Conservation (phyloP, 1,140 invertebrate genomes). For the Oppia nitens region DNA sequence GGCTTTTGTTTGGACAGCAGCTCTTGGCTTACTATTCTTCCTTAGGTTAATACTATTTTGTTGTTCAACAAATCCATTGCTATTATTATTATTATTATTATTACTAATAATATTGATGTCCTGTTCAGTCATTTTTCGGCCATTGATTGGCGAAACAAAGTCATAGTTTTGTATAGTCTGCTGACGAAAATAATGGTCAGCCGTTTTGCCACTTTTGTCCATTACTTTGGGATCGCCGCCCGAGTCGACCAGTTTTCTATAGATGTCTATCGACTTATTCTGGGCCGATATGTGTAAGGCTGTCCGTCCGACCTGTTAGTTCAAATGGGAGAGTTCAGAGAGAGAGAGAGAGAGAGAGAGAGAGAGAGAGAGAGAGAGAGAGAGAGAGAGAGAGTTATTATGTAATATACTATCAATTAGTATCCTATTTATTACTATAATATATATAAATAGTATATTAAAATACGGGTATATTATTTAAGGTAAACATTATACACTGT, state of each 20-base stretch:
- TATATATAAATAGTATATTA: too few species aligned
- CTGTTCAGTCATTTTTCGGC: not conserved
- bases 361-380: too few species aligned
- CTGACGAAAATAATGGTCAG: slow-evolving; percentile 22
- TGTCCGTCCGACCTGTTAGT: slow-evolving; percentile 22
- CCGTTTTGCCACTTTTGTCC: slow-evolving; percentile 24
- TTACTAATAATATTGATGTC: not conserved
- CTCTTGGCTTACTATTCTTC: too few species aligned
- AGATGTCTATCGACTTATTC: slow-evolving; percentile 23
- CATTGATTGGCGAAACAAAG: not conserved
- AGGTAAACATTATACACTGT: too few species aligned
- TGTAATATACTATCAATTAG: not conserved
- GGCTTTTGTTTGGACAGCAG: too few species aligned
- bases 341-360: not conserved
- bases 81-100: too few species aligned
- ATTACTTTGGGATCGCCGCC: slow-evolving; percentile 21
- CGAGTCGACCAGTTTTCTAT: slow-evolving; percentile 19
- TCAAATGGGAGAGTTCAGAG: slow-evolving; percentile 6
- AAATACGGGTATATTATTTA: too few species aligned
- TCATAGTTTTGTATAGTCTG: not conserved
- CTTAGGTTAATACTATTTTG: too few species aligned
- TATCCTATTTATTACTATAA: too few species aligned
- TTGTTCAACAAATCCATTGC: too few species aligned
- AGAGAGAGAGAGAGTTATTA: not conserved
- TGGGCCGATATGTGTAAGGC: slow-evolving; percentile 24